Evolutionary conservation across 2,888 invertebrate genomes (phyloP).

Genomic region (Drosophila incognita): DNA sequence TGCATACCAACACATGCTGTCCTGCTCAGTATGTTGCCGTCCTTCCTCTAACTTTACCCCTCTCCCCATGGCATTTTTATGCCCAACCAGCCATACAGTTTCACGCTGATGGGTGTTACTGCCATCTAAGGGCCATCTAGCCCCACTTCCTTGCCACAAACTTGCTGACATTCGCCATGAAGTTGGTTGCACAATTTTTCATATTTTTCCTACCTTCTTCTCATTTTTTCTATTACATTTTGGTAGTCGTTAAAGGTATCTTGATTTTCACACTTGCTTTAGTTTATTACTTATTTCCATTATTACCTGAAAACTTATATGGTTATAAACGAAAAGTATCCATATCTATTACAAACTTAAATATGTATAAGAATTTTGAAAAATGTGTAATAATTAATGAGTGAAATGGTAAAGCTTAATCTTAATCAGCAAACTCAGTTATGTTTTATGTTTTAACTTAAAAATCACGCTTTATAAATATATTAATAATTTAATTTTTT

Average conservation of each 20-base stretch:
- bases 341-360: not conserved
- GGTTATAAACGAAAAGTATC: not conserved
- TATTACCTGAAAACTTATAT: not conserved
- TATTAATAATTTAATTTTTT: not conserved
- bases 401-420: not conserved
- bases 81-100: slow-evolving; percentile 73
- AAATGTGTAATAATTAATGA: not conserved
- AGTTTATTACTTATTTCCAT: not conserved
- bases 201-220: slow-evolving; percentile 18
- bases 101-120: slow-evolving; percentile 74
- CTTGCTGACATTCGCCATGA: slow-evolving; percentile 74
- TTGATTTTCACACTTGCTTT: slow-evolving; percentile 37
- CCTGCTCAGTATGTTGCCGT: not conserved
- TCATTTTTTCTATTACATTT: slow-evolving; percentile 28
- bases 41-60: not conserved
- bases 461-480: not conserved
- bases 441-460: not conserved
- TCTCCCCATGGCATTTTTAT: slow-evolving; percentile 55
- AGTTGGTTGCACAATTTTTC: slow-evolving; percentile 46
- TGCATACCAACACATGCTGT: slow-evolving; percentile 77
- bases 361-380: too few species aligned
- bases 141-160: slow-evolving; percentile 35
- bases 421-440: not conserved
- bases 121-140: slow-evolving; percentile 31
- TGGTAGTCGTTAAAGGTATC: slow-evolving; percentile 37